Conservation (phyloP, 2,113 vertebrate genomes). For the Myrmecobius fasciatus region DNA sequence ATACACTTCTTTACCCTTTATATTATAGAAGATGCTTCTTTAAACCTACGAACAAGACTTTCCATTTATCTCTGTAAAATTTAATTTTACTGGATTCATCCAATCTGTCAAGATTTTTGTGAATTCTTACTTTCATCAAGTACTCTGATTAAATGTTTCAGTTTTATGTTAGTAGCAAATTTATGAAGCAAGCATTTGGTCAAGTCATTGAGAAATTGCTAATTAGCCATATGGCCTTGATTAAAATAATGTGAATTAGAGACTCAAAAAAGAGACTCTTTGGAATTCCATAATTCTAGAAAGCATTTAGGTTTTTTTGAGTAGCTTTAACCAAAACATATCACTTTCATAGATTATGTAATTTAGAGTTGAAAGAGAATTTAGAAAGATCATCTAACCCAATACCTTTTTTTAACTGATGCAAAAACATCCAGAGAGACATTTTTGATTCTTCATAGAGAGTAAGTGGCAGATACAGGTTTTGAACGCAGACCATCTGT, state of each 20-base stretch:
- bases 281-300: constrained; percentile 36
- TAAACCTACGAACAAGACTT: background rate
- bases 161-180: background rate
- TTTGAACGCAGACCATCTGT: background rate
- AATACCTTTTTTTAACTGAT: background rate
- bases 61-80: background rate
- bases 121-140: background rate
- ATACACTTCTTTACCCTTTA: background rate
- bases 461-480: background rate
- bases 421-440: background rate
- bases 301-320: constrained; percentile 19
- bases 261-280: constrained; percentile 37
- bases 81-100: background rate
- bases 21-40: background rate
- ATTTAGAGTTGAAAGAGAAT: background rate
- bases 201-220: constrained; percentile 15
- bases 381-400: background rate
- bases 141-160: background rate
- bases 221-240: background rate
- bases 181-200: background rate
- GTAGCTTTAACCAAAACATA: constrained; percentile 19
- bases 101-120: background rate
- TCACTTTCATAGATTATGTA: background rate
- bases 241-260: background rate
- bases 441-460: background rate